Conservation (phyloP, 2,113 vertebrate species). For the Tyrannus savana region DNA sequence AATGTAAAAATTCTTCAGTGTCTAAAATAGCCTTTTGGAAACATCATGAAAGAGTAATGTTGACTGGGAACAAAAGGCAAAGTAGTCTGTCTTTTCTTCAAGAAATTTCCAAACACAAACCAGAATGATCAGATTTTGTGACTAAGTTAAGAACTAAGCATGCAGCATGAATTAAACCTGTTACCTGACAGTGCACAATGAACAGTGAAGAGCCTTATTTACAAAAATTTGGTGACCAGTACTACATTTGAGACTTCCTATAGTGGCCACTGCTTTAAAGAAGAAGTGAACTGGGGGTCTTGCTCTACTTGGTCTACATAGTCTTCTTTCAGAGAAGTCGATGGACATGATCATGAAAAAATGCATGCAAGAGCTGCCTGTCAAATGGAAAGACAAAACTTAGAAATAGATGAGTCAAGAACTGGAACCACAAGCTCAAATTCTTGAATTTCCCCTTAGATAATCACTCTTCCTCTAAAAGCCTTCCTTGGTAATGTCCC, state of each 20-base stretch:
- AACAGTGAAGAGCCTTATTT: neutral
- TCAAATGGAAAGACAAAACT: neutral
- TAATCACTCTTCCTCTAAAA: neutral
- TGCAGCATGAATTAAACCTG: neutral
- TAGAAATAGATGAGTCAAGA: neutral
- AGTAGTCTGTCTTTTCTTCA: neutral
- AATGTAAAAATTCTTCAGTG: neutral
- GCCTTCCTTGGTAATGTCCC: neutral
- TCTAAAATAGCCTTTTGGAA: neutral
- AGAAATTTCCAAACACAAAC: neutral
- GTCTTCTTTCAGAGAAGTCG: neutral
- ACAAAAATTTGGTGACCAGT: neutral
- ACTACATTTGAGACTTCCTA: neutral
- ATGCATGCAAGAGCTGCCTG: neutral
- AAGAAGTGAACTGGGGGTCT: neutral
- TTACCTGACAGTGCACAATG: neutral
- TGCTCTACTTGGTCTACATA: neutral
- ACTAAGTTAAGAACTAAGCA: neutral
- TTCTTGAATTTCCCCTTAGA: neutral
- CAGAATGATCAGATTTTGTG: neutral
- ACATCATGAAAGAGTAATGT: rapidly evolving
- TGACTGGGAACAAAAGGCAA: neutral
- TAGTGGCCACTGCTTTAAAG: neutral
- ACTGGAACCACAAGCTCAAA: neutral
- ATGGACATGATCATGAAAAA: neutral